Conservation (phyloP, 2,797 vertebrate species). For the Nasua narica region DNA sequence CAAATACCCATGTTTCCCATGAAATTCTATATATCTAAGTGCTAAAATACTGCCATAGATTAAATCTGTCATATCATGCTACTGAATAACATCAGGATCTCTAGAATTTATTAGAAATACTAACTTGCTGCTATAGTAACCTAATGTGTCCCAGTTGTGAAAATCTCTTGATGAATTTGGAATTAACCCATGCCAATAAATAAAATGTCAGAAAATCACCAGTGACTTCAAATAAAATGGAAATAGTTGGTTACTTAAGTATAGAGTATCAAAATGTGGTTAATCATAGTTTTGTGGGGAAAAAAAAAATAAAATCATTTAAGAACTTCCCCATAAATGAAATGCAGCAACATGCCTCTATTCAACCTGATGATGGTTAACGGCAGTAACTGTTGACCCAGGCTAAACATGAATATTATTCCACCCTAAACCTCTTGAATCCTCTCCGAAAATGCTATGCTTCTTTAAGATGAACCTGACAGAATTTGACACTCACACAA, state of each 20-base stretch:
- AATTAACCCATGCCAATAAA: conserved; percentile 34
- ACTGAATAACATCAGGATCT: background rate
- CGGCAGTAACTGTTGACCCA: conserved; percentile 52
- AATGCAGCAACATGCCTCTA: conserved; percentile 10
- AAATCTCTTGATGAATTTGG: conserved; percentile 34
- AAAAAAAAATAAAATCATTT: background rate
- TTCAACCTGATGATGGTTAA: conserved; percentile 28
- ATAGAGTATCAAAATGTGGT: background rate
- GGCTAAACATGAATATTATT: conserved; percentile 58
- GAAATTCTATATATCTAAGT: conserved; percentile 31
- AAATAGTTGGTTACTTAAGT: conserved; percentile 44
- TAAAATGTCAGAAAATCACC: conserved; percentile 46
- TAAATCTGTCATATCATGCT: conserved; percentile 19
- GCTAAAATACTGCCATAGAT: background rate
- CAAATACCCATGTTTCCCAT: background rate
- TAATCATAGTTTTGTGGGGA: conserved; percentile 37
- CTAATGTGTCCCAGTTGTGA: background rate
- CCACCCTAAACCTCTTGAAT: conserved; percentile 58
- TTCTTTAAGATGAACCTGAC: conserved; percentile 77
- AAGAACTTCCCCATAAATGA: background rate
- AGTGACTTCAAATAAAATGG: conserved; percentile 30
- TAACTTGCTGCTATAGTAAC: conserved; percentile 61
- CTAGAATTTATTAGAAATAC: background rate
- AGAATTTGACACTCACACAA: conserved; percentile 77
- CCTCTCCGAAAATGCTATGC: conserved; percentile 62